Conservation (phyloP, 2,888 invertebrate genomes). For the Allolobophora icterica region DNA sequence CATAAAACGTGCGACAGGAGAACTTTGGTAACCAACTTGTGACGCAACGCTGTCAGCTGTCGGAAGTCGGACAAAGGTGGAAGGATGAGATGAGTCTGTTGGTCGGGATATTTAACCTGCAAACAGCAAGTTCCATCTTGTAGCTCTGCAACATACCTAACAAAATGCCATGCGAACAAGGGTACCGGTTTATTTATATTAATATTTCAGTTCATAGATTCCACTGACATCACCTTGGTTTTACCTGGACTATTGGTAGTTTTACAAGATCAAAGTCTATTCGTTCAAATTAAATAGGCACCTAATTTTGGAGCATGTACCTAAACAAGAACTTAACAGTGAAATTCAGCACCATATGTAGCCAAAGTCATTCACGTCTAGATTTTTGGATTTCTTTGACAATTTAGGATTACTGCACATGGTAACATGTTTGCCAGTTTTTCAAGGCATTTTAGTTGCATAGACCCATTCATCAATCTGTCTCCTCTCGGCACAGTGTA, state of each 20-base stretch:
- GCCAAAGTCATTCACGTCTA: background rate
- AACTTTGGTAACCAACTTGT: conserved; percentile 82
- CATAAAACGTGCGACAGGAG: conserved; percentile 84
- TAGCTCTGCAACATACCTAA: conserved; percentile 22
- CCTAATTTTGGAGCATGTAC: background rate
- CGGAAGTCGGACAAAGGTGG: conserved; percentile 81
- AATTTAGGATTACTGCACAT: background rate
- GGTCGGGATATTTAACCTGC: conserved; percentile 86
- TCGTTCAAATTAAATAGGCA: background rate
- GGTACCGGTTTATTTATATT: background rate
- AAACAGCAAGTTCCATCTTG: conserved; percentile 62
- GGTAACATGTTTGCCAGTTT: background rate
- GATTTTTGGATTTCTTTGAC: background rate
- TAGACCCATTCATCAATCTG: too few relatives aligned
- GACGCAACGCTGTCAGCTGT: conserved; percentile 55
- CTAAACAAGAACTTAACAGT: background rate
- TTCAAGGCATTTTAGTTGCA: background rate
- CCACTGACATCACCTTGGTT: background rate
- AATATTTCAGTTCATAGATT: background rate
- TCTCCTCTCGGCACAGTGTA: background rate
- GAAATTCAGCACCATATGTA: background rate
- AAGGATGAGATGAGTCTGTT: conserved; percentile 81
- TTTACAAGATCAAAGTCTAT: background rate
- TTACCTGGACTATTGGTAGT: background rate
- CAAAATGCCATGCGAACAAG: background rate